A percentile compares a stretch with the other conserved stretches of the same genome.
Evolutionary conservation across 2,797 vertebrate species (phyloP).

Genomic region (Graptemys geographica): DNA sequence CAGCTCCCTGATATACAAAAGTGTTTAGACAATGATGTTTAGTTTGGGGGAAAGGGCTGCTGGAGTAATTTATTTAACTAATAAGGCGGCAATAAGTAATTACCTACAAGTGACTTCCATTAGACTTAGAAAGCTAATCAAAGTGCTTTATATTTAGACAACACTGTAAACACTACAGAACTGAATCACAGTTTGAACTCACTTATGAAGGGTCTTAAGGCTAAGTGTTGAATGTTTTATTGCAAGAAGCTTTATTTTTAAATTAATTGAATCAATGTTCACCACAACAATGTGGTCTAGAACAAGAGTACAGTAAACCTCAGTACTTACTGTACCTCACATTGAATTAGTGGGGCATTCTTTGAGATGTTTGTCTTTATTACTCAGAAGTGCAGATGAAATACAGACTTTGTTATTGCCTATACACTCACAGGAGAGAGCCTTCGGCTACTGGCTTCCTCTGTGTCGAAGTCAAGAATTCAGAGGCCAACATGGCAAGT

Average conservation of each 20-base stretch:
- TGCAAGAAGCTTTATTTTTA: conserved; percentile 75
- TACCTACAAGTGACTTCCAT: conserved; percentile 56
- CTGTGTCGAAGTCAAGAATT: not conserved
- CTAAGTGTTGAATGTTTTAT: conserved; percentile 80
- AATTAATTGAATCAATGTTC: conserved; percentile 55
- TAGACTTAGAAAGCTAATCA: conserved; percentile 68
- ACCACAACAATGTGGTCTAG: conserved; percentile 52
- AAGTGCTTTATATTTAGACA: conserved; percentile 75
- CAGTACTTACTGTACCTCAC: conserved; percentile 26
- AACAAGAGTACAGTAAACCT: conserved; percentile 16
- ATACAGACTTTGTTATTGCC: conserved; percentile 67
- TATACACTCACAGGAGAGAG: conserved; percentile 36
- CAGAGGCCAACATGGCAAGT: not conserved
- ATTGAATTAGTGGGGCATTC: conserved; percentile 52
- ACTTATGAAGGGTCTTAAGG: conserved; percentile 82
- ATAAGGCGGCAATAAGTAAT: conserved; percentile 70
- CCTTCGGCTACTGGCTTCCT: not conserved
- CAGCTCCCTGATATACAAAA: conserved; percentile 46
- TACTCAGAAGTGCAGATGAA: conserved; percentile 53
- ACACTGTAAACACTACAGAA: conserved; percentile 60
- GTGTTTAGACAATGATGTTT: conserved; percentile 26
- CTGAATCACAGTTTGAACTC: conserved; percentile 74
- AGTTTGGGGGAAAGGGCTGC: conserved; percentile 54
- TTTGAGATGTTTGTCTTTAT: conserved; percentile 42
- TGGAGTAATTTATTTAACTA: conserved; percentile 57